phyloP scores from a whole-genome alignment of 2,888 invertebrate species.

The Hipparchia sbordonii region DNA sequence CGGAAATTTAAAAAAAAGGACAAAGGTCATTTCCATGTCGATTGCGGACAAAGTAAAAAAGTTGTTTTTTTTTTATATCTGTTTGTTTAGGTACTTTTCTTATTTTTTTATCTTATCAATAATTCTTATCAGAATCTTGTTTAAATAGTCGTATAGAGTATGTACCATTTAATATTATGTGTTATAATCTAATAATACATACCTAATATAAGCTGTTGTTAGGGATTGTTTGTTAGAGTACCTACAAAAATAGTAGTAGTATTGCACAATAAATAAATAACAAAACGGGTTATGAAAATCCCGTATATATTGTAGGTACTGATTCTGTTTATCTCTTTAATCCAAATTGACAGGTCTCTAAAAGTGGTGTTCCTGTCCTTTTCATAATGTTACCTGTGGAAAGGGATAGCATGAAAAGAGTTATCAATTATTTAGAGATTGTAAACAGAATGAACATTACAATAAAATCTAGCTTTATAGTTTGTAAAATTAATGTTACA shows the following conservation, averaged over 20 bases:
- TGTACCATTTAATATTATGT: background rate
- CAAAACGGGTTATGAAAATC: too few species aligned
- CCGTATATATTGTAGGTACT: too few species aligned
- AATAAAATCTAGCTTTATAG: too few species aligned
- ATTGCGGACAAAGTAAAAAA: conserved; percentile 1
- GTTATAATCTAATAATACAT: background rate
- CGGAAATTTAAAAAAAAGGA: background rate
- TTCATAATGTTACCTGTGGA: background rate
- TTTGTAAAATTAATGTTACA: too few species aligned
- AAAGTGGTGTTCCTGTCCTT: background rate
- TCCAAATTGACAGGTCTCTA: too few species aligned
- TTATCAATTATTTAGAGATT: too few species aligned
- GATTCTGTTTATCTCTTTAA: too few species aligned
- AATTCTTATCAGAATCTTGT: conserved; percentile 37
- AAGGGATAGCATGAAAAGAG: background rate
- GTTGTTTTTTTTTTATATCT: background rate
- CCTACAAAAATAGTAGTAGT: too few species aligned
- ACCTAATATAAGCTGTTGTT: background rate
- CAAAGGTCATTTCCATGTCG: conserved; percentile 26
- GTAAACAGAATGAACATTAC: too few species aligned
- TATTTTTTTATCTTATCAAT: conserved; percentile 27
- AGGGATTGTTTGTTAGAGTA: background rate
- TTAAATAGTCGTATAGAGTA: conserved; percentile 14
- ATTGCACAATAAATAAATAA: too few species aligned
- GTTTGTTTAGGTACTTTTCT: conserved; percentile 3